A percentile compares a stretch with the other conserved stretches of the same genome.
Evolutionary conservation across 2,888 invertebrate species (phyloP).

Genomic region (Diaprepes abbreviatus): DNA sequence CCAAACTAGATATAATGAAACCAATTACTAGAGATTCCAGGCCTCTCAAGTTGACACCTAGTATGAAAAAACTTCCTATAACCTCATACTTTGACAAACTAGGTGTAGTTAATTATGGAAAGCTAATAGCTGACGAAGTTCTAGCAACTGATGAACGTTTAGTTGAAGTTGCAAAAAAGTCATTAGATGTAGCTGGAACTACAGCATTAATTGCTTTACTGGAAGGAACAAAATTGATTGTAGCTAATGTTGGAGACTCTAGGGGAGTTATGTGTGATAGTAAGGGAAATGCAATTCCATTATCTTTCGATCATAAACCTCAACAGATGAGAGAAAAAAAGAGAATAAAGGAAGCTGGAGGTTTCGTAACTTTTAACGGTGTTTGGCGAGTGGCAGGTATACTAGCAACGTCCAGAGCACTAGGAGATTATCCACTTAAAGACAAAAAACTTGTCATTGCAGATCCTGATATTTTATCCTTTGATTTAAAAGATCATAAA

Average conservation of each 20-base stretch:
- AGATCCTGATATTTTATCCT: constrained; percentile 94
- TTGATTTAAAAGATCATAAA: constrained; percentile 87
- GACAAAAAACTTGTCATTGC: constrained; percentile 94
- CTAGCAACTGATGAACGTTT: constrained; percentile 86
- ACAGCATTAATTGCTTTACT: constrained; percentile 92
- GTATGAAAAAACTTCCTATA: constrained; percentile 69
- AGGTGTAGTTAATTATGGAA: constrained; percentile 84
- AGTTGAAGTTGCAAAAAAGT: constrained; percentile 86
- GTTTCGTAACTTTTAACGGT: constrained; percentile 94
- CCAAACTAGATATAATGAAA: constrained; percentile 72
- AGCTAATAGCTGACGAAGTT: constrained; percentile 88
- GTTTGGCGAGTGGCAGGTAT: constrained; percentile 98
- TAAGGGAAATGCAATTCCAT: constrained; percentile 89
- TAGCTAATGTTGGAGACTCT: constrained; percentile 97
- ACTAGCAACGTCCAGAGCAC: constrained; percentile 92
- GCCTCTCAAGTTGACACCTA: constrained; percentile 68
- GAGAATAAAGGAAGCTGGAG: constrained; percentile 94
- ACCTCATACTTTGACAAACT: constrained; percentile 79
- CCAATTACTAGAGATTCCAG: constrained; percentile 75
- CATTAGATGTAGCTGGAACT: constrained; percentile 85
- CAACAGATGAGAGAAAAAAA: constrained; percentile 94
- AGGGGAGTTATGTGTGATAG: constrained; percentile 95
- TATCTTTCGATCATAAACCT: constrained; percentile 97
- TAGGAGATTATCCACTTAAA: constrained; percentile 96
- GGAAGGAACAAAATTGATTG: constrained; percentile 85